Evolutionary conservation across 1,140 invertebrate species (phyloP), one percentile per base, ranked within the genome.

Genomic region (Nephotettix cincticeps): DNA sequence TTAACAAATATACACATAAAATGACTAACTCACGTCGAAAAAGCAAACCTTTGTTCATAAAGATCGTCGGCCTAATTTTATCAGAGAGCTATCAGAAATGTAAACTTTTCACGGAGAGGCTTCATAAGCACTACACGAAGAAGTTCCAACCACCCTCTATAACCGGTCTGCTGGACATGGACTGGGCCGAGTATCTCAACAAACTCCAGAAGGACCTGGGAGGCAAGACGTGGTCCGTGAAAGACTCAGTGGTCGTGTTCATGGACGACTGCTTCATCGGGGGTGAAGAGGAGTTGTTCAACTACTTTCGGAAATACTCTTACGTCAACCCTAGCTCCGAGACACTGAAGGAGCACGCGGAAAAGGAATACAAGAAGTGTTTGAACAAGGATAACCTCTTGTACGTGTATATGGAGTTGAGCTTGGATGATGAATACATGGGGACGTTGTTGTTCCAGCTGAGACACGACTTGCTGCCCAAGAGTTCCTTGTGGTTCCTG

Each of bases 371-470:
- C 45, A 1, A 17, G 17, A 1, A 43, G 1, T 23, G 45, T 67
- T 14, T 43, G 6, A 43, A 27, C 23, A 67, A 23, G 27, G 40
- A 23, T 9, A 43, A 43, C 23, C 45, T 40, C 13, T 14, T 67
- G 19, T 67, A 67, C 32, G 36, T 28, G 1, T 68, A 51, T 66
- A 76, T 76, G 11, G 76, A 75, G 32, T 72, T 77, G 28, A 70
- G 70, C 23, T 23, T 69, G 25, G 58, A 72, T 32, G 56, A 63
- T 40, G 29, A 11, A 2, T 27, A 32, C 21, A 61, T 76, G 14
- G 76, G 76, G 9, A 69, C 76, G 30, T 72, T 77, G 32, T 51
- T 76, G 45, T 77, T 78, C 68, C 29, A 78, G 72, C 51, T 73
- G 54, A 69, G 66, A 54, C 51, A 72, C 27, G 76, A 78, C 69